Base-by-base conservation (phyloP, 2,888 invertebrate genomes). In the Cetonia aurata region DNA sequence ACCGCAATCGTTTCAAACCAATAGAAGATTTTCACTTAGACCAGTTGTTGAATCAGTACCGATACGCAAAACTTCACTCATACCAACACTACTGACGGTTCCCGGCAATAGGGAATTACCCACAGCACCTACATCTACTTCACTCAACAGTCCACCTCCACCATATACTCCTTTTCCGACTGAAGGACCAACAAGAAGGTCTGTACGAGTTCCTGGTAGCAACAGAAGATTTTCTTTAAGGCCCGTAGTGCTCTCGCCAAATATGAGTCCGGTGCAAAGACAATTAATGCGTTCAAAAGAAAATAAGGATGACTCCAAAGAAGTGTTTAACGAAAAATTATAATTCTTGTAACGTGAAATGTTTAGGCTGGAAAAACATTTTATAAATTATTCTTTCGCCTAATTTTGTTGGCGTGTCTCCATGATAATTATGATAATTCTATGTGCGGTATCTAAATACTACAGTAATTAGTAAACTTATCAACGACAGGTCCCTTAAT, bases 261-360 rank as follows among this genome's bases (percentile, higher is more conserved):
- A 72, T 8, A 25, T 72, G 17, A 75, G 76, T 67, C 74, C 75
- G 6, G 71, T 77, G 3, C 75, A 76, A 67, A 77, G 76, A 55
- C 76, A 75, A 56, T 72, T 75, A n/a, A 55, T 68, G n/a, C 74
- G 72, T 17, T 71, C 71, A 13, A 74, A 73, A 69, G 75, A 72
- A 86, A 60, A 82, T 59, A 67, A 71, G 19, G 69, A 83, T 67
- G 87, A 87, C 79, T 79, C 87, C 74, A 87, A 86, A 52, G 87
- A 87, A 76, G 80, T 87, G 78, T 86, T 86, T 74, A 85, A 87
- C 80, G 87, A 87, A 72, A 86, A 82, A 67, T 57, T 72, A 13
- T 74, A 56, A 10, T 9, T 19, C n/a, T n/a, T n/a, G n/a, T n/a
- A n/a, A n/a, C n/a, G n/a, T n/a, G 3, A 53, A 25, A 25, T 1